Conservation (phyloP, 1,140 invertebrate genomes). For the Drosophila neocordata region DNA sequence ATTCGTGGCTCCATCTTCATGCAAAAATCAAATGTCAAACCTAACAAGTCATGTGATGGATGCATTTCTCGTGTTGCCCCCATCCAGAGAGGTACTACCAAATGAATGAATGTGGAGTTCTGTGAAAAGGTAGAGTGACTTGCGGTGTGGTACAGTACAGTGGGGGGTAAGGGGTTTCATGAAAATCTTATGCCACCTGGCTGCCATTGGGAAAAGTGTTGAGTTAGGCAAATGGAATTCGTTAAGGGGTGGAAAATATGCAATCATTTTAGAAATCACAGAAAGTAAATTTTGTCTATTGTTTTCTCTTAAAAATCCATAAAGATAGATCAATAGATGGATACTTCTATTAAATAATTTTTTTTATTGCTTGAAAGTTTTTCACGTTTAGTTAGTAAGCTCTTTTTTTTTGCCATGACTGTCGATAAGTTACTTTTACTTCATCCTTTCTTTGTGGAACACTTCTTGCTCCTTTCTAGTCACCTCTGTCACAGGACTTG, state of each 20-base stretch:
- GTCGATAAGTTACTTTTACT: not conserved
- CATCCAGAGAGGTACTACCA: constrained; percentile 8
- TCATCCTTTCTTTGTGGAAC: not conserved
- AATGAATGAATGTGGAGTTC: constrained; percentile 10
- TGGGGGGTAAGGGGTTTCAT: not conserved
- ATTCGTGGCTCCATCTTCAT: constrained; percentile 28
- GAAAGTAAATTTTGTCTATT: not conserved
- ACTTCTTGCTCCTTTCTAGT: not conserved
- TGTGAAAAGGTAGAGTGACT: not conserved
- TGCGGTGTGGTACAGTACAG: not conserved
- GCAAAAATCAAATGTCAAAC: constrained; percentile 52
- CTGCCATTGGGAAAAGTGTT: constrained; percentile 3
- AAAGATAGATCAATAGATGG: too few species aligned
- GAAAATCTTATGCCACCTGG: not conserved
- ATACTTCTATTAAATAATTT: not conserved
- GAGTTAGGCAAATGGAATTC: constrained; percentile 25
- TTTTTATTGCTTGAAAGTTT: not conserved
- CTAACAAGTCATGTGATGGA: constrained; percentile 55
- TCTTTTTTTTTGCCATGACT: not conserved
- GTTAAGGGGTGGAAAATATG: constrained; percentile 10
- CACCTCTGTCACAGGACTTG: constrained; percentile 36
- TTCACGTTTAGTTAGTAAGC: not conserved
- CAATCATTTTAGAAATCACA: constrained; percentile 3
- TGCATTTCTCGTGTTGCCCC: constrained; percentile 46
- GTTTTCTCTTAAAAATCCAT: too few species aligned